Evolutionary conservation across 2,113 vertebrate genomes (phyloP).

Genomic region (Nestor notabilis): DNA sequence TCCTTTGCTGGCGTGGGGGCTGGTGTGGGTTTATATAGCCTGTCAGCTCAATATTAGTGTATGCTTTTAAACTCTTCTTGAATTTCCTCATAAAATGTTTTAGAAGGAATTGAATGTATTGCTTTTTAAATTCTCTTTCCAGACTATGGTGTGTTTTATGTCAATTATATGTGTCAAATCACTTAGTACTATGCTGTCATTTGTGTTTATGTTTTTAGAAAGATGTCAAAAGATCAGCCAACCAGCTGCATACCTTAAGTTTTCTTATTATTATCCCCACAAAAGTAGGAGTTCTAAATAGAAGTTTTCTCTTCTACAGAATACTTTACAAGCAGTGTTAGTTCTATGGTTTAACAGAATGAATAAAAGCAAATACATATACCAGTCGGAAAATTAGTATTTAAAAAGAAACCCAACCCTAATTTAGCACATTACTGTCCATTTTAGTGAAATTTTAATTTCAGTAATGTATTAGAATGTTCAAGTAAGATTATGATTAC

Average conservation of each 20-base stretch:
- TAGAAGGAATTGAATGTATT: neutral
- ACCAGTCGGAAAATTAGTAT: neutral
- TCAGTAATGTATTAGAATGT: neutral
- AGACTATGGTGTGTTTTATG: neutral
- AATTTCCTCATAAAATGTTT: slow-evolving; percentile 7
- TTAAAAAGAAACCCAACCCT: neutral
- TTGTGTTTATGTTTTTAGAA: neutral
- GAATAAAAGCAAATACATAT: neutral
- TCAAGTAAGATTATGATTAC: neutral
- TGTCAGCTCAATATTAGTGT: slow-evolving; percentile 72
- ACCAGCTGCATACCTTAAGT: neutral
- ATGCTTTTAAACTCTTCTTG: slow-evolving; percentile 74
- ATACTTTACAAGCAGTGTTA: neutral
- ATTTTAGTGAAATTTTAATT: neutral
- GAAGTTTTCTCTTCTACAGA: neutral
- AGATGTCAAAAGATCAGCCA: neutral
- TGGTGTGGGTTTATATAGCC: slow-evolving; percentile 76
- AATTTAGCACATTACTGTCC: neutral
- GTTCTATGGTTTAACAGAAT: neutral
- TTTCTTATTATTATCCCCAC: neutral
- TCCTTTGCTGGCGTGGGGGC: slow-evolving; percentile 71
- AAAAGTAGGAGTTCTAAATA: neutral
- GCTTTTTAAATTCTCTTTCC: neutral
- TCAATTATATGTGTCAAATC: neutral
- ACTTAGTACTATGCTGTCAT: neutral